Base-by-base conservation (phyloP, 1,140 invertebrate genomes). In the Muscidifurax raptorellus region DNA sequence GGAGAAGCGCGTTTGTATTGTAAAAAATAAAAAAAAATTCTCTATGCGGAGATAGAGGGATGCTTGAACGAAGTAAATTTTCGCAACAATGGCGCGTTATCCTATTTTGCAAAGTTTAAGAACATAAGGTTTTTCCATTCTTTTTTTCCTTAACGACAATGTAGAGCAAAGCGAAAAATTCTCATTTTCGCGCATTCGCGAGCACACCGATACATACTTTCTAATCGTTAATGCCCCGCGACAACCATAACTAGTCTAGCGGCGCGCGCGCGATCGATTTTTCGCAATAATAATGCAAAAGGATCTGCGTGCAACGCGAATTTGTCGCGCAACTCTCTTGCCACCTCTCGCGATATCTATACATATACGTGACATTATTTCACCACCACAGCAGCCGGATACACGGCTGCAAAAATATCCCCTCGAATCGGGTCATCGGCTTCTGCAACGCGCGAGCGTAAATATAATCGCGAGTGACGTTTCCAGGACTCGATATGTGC, bases 391-490 rank as follows among this genome's bases (percentile, higher is more conserved):
- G 13, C 44, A 13, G 75, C 28, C 40, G 75, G 36, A 77, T 52
- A 52, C 44, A 77, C 32, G 75, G 27, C 22, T 59, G 52, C 44
- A 27, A 77, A 77, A 77, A 77, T 77, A 77, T 28, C 75, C 18
- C 22, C 40, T 9, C 44, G 44, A 77, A 77, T 77, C 75, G 44
- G 75, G 75, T 77, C 44, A 77, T 77, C 75, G 75, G 75, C 75
- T 77, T 52, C 28, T 52, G n/a, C 25, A 25, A 12, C 44, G 75
- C 32, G 27, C 27, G 28, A 27, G 15, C 32, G 28, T 32, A 28
- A 32, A 28, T 72, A 72, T 74, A 74, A 74, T 40, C 15, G 32
- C 22, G 71, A 40, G 13, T 9, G 71, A 74, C 71, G 22, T 74
- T 74, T 74, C 22, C 71, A 74, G 32, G 71, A 74, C 71, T 74